Percentiles rank a stretch among this genome's conserved stretches.
These are phyloP conservation scores for Whitmania pigra DNA, from an alignment of 1,140 invertebrate species.

Conservation along the genomic window DNA sequence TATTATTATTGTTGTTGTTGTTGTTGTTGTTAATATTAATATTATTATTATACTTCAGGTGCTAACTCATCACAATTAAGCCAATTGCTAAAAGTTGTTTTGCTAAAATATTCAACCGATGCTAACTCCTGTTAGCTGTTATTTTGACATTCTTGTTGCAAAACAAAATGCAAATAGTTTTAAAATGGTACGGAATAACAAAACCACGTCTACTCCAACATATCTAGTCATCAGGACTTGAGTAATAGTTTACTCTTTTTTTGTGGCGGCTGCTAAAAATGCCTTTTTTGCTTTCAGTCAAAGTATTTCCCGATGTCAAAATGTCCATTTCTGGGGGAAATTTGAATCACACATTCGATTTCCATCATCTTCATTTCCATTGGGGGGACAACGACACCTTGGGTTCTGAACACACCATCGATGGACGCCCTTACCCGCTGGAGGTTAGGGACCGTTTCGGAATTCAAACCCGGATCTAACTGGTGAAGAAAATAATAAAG, in stretches of 20 bases:
- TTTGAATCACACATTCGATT: conserved; percentile 26
- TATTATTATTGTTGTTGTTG: too few relatives aligned
- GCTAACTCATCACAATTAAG: too few relatives aligned
- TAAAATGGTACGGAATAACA: too few relatives aligned
- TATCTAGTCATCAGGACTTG: too few relatives aligned
- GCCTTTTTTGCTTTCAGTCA: neutral
- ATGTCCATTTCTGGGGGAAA: conserved; percentile 1
- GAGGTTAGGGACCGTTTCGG: conserved; percentile 29
- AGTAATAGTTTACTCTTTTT: neutral
- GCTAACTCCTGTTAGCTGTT: too few relatives aligned
- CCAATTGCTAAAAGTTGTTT: too few relatives aligned
- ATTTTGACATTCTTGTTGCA: too few relatives aligned
- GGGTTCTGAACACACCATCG: conserved; percentile 34
- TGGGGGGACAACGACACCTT: conserved; percentile 30
- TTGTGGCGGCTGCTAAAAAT: neutral
- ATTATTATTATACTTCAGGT: too few relatives aligned
- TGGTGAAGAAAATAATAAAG: neutral
- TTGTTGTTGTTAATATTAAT: too few relatives aligned
- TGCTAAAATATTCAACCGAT: too few relatives aligned
- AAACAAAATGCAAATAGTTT: too few relatives aligned
- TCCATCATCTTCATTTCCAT: conserved; percentile 35
- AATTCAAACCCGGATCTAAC: neutral
- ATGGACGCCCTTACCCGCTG: conserved; percentile 30
- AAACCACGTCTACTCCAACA: too few relatives aligned
- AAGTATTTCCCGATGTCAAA: neutral